A percentile compares a stretch with the other conserved stretches of the same genome.
phyloP scores from a whole-genome alignment of 1,140 invertebrate species.

The Hypsibius dujardini region DNA sequence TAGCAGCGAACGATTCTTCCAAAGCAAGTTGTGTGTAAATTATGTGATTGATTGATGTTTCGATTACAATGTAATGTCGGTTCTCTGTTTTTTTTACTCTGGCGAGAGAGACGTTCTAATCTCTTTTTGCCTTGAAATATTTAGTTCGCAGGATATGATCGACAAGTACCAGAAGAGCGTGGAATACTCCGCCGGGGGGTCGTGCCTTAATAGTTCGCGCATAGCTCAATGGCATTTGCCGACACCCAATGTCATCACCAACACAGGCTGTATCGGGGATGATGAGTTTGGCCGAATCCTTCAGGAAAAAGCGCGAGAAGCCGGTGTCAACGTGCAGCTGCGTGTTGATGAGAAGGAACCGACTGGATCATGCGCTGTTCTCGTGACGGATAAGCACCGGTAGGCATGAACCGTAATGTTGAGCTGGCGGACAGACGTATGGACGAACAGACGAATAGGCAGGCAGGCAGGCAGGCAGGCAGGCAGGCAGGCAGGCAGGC shows the following conservation, averaged over 20 bases:
- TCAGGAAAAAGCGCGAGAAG: constrained; percentile 52
- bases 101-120: too few relatives aligned
- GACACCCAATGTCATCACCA: constrained; percentile 57
- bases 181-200: constrained; percentile 83
- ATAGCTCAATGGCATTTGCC: constrained; percentile 79
- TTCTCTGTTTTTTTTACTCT: too few relatives aligned
- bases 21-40: too few relatives aligned
- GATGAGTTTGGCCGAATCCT: constrained; percentile 78
- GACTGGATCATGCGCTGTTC: constrained; percentile 48
- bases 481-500: too few relatives aligned
- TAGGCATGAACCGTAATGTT: too few relatives aligned
- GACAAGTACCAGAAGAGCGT: constrained; percentile 48
- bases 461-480: too few relatives aligned
- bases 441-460: too few relatives aligned
- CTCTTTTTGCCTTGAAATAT: too few relatives aligned
- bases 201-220: constrained; percentile 78
- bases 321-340: constrained; percentile 72
- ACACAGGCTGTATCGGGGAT: constrained; percentile 81
- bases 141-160: constrained; percentile 49
- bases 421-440: too few relatives aligned
- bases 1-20: too few relatives aligned
- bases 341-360: constrained; percentile 53
- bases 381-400: constrained; percentile 37
- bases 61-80: too few relatives aligned
- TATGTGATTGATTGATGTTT: too few relatives aligned